phyloP scores from a whole-genome alignment of 2,888 invertebrate species.

The Rhamnusium bicolor region DNA sequence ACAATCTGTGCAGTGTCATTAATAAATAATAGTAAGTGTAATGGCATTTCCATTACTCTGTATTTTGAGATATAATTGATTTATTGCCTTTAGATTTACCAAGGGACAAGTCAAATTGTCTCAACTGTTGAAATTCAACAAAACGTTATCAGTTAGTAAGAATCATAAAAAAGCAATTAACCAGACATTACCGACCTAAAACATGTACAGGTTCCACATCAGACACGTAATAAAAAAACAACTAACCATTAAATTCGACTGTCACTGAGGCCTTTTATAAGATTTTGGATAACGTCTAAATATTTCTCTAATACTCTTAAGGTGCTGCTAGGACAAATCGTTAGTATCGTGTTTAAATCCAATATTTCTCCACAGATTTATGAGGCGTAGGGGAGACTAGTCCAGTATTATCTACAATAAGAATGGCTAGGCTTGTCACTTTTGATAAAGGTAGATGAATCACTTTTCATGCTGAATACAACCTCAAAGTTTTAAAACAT shows the following conservation, averaged over 20 bases:
- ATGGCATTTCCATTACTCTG: neutral
- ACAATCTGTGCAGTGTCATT: too few species aligned
- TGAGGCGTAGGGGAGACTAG: neutral
- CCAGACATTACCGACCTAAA: neutral
- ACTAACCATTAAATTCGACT: slow-evolving; percentile 2
- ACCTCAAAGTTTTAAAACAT: too few species aligned
- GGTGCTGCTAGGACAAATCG: slow-evolving; percentile 21
- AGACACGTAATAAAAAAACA: neutral
- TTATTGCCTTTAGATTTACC: neutral
- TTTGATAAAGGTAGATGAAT: too few species aligned
- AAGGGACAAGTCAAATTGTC: neutral
- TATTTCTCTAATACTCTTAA: slow-evolving; percentile 11
- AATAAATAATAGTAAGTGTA: too few species aligned
- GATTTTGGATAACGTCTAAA: slow-evolving; percentile 22
- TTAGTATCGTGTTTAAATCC: neutral
- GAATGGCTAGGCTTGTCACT: too few species aligned
- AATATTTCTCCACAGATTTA: neutral
- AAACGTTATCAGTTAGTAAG: neutral
- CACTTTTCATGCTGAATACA: too few species aligned
- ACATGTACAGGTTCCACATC: neutral
- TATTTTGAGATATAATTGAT: neutral
- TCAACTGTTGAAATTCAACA: neutral
- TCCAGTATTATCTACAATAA: neutral
- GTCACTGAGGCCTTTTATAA: slow-evolving; percentile 7
- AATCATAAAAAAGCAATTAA: slow-evolving; percentile 8